Evolutionary conservation across 2,888 invertebrate genomes (phyloP).

Genomic region (Eilema griseolum): DNA sequence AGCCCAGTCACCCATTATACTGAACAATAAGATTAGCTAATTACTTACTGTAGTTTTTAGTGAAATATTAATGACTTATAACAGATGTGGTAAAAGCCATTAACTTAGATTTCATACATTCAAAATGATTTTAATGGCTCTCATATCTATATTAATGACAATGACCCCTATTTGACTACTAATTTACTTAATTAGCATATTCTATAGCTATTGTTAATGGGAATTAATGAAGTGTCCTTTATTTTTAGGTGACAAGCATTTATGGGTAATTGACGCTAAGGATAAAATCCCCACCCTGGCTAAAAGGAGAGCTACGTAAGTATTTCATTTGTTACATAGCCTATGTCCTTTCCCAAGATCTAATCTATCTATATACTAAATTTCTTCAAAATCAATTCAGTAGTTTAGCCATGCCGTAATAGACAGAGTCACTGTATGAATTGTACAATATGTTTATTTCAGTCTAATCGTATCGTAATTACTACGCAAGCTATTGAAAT

Average conservation of each 20-base stretch:
- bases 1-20: not conserved
- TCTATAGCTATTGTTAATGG: not conserved
- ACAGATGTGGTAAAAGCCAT: not conserved
- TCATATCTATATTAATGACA: not conserved
- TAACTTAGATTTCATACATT: slow-evolving; percentile 14
- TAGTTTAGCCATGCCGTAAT: too few species aligned
- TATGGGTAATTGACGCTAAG: slow-evolving; percentile 85
- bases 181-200: not conserved
- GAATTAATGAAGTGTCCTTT: slow-evolving; percentile 21
- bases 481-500: not conserved
- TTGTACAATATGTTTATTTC: not conserved
- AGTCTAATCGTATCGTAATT: not conserved
- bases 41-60: not conserved
- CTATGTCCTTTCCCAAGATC: not conserved
- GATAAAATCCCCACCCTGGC: slow-evolving; percentile 72
- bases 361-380: too few species aligned
- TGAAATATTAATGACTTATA: slow-evolving; percentile 9
- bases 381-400: too few species aligned
- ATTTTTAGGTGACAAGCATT: slow-evolving; percentile 84
- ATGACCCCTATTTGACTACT: not conserved
- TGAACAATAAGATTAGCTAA: slow-evolving; percentile 3
- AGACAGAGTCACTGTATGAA: too few species aligned
- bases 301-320: slow-evolving; percentile 75
- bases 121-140: not conserved
- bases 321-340: slow-evolving; percentile 33